These are phyloP conservation scores for Uropsilus gracilis DNA, from an alignment of 2,113 vertebrate genomes.

Conservation along the genomic window DNA sequence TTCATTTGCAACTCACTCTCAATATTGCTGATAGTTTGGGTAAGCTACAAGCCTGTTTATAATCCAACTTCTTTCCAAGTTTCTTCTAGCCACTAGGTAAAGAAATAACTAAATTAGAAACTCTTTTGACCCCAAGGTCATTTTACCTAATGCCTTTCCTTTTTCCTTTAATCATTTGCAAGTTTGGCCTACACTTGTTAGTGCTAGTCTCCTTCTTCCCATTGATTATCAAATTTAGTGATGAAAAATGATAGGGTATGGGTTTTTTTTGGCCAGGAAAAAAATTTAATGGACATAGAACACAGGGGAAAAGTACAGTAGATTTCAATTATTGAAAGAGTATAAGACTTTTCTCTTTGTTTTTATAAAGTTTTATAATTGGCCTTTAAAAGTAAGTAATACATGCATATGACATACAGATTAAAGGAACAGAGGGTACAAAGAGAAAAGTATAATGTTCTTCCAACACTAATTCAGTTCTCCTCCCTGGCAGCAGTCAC, in stretches of 20 bases:
- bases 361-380: neutral
- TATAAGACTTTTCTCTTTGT: neutral
- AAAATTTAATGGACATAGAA: neutral
- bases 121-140: neutral
- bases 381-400: neutral
- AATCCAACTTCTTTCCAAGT: neutral
- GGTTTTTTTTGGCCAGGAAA: neutral
- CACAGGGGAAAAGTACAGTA: neutral
- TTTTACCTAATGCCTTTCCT: neutral
- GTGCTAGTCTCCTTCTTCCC: neutral
- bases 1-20: neutral
- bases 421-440: neutral
- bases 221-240: neutral
- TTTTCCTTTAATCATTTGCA: neutral
- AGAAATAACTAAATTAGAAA: neutral
- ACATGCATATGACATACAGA: neutral
- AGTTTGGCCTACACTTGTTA: neutral
- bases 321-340: neutral
- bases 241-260: neutral
- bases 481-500: neutral
- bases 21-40: neutral
- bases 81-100: neutral
- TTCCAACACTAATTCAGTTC: neutral
- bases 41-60: neutral
- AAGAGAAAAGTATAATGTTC: neutral